Base-by-base conservation (phyloP, 2,797 vertebrate genomes). In the Cryptoprocta ferox region DNA sequence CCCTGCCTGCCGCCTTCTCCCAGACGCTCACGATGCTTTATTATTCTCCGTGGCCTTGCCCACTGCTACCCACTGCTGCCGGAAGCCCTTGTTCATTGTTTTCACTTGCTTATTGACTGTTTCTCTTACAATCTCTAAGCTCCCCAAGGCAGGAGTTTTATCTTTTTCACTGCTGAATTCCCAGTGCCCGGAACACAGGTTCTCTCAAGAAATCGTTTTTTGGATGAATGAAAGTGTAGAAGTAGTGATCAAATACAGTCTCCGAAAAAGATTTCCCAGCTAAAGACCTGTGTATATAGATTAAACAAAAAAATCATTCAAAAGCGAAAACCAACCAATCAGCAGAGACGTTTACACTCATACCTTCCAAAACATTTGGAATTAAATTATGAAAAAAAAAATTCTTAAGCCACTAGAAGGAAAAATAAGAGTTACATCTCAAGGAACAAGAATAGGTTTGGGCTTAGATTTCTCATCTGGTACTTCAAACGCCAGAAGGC, bases 11-110 rank as follows among this genome's bases (percentile, higher is more conserved):
- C 1, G 2, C 30, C 3, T 12, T 15, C 68, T 73, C 45, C 13
- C 37, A 18, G 2, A 30, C 2, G 4, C 12, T 9, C 32, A n/a
- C 0, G 5, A 61, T 79, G 9, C 5, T 80, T 4, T 26, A 13
- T 56, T 26, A 1, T 21, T 79, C 35, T 68, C 45, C 1, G 3
- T 2, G 19, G 13, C 19, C 15, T 4, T 14, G 59, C 21, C 15
- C 18, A 0, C 32, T 12, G 65, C 65, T 9, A 21, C 71, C 1
- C 0, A 50, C 48, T 50, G 5, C 70, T 73, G 71, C 39, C 71
- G 2, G 4, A 30, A 68, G 61, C n/a, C 70, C 78, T 32, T 26
- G 1, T 24, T 85, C 26, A n/a, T 26, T 24, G 10, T 37, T 39
- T 78, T n/a, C 37, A 15, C 13, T 39, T 56, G 26, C 37, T 45